These are phyloP conservation scores for Melanostoma scalare DNA, from an alignment of 2,888 invertebrate genomes.

Conservation along the genomic window DNA sequence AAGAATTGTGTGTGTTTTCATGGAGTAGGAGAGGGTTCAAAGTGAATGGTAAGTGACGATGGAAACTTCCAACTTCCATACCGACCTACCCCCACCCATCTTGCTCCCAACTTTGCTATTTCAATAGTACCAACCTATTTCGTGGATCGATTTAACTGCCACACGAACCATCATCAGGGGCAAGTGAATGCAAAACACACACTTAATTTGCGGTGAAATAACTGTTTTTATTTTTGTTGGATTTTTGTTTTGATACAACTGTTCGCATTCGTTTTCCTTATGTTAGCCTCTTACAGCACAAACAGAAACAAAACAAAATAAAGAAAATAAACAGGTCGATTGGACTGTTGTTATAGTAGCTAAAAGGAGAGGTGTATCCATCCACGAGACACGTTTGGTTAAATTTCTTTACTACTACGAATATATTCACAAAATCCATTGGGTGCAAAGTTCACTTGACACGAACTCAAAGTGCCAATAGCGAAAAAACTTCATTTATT, in stretches of 20 bases:
- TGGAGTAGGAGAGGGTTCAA: conserved; percentile 28
- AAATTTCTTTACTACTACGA: conserved; percentile 31
- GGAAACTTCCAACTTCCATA: too few relatives aligned
- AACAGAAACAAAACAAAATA: conserved; percentile 3
- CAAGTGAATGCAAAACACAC: conserved; percentile 12
- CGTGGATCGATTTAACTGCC: conserved; percentile 23
- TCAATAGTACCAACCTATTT: not conserved
- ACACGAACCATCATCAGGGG: conserved; percentile 1
- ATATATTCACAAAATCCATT: conserved; percentile 48
- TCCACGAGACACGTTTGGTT: conserved; percentile 60
- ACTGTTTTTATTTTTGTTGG: conserved; percentile 68
- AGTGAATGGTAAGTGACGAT: not conserved
- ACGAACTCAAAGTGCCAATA: conserved; percentile 46
- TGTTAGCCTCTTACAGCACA: conserved; percentile 50
- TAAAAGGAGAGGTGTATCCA: conserved; percentile 1
- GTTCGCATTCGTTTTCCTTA: conserved; percentile 59
- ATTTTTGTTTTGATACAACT: conserved; percentile 71
- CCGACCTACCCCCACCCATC: too few relatives aligned
- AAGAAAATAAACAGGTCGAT: not conserved
- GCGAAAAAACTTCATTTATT: conserved; percentile 64
- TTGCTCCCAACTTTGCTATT: too few relatives aligned
- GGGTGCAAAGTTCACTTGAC: conserved; percentile 67
- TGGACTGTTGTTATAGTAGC: too few relatives aligned
- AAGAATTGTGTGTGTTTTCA: too few relatives aligned
- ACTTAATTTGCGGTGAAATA: conserved; percentile 10